Evolutionary conservation across 2,888 invertebrate species (phyloP).

Genomic region (Clostera curtula): DNA sequence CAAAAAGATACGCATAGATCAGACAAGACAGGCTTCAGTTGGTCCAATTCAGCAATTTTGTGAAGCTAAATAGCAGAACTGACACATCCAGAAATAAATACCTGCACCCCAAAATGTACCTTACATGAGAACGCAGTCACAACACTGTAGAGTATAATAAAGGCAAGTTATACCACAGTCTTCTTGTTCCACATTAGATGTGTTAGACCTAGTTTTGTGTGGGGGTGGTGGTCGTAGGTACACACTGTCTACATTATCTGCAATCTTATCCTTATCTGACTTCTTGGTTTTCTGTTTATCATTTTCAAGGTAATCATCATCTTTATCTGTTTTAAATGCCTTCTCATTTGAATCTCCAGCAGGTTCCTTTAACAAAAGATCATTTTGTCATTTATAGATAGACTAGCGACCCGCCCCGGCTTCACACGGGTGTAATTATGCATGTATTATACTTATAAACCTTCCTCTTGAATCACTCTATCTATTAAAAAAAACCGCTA

Average conservation of each 20-base stretch:
- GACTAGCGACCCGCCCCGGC: too few species aligned
- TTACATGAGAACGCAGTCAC: slow-evolving; percentile 75
- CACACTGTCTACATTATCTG: slow-evolving; percentile 58
- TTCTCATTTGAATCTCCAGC: slow-evolving; percentile 43
- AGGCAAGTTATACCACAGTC: slow-evolving; percentile 77
- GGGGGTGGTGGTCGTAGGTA: slow-evolving; percentile 39
- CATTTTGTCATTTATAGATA: too few species aligned
- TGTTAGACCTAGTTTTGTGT: slow-evolving; percentile 36
- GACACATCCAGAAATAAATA: too few species aligned
- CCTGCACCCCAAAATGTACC: slow-evolving; percentile 6
- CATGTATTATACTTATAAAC: too few species aligned
- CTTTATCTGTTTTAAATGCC: slow-evolving; percentile 23
- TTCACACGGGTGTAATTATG: too few species aligned
- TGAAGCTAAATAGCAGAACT: too few species aligned
- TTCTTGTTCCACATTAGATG: slow-evolving; percentile 63
- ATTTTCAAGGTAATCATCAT: slow-evolving; percentile 37
- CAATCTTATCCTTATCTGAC: slow-evolving; percentile 30
- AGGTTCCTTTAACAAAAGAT: slow-evolving; percentile 37
- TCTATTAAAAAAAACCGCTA: too few species aligned
- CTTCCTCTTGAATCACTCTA: too few species aligned
- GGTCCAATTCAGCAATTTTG: too few species aligned
- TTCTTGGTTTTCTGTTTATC: slow-evolving; percentile 32
- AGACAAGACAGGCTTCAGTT: too few species aligned
- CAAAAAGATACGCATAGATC: too few species aligned
- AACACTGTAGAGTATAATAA: slow-evolving; percentile 77